phyloP scores from a whole-genome alignment of 2,888 invertebrate species.

The Coremacera marginata region DNA sequence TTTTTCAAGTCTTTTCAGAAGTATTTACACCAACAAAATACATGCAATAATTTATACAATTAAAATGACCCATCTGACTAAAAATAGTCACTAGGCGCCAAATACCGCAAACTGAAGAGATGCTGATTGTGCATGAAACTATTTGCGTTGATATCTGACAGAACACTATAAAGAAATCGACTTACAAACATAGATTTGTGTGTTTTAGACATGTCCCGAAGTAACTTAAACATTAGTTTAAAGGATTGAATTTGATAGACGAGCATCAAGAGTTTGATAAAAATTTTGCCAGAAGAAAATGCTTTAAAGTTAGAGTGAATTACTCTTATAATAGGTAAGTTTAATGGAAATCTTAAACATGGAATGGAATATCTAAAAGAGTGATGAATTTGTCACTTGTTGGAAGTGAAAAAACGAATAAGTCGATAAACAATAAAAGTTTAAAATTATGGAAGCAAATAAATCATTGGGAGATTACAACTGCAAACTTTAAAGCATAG shows the following conservation, averaged over 20 bases:
- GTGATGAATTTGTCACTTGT: too few species aligned
- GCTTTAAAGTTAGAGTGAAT: too few species aligned
- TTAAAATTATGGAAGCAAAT: too few species aligned
- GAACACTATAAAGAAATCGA: background rate
- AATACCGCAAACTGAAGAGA: conserved; percentile 3
- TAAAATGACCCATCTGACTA: conserved; percentile 33
- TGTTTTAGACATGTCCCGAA: background rate
- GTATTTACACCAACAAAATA: background rate
- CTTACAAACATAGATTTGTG: background rate
- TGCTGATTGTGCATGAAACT: background rate
- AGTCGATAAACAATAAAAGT: too few species aligned
- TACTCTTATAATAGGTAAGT: background rate
- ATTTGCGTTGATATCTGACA: background rate
- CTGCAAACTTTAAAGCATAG: too few species aligned
- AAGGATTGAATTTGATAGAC: too few species aligned
- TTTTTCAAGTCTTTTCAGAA: background rate
- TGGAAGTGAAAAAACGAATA: background rate
- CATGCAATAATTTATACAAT: background rate
- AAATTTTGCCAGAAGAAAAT: too few species aligned
- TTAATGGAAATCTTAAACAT: background rate
- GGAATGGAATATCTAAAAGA: too few species aligned
- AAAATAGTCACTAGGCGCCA: conserved; percentile 17
- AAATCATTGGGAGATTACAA: too few species aligned
- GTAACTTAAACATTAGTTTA: background rate
- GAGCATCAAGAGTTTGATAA: too few species aligned